Evolutionary conservation across 1,140 invertebrate species (phyloP), one percentile per base, ranked within the genome.

Genomic region (Listronotus bonariensis): DNA sequence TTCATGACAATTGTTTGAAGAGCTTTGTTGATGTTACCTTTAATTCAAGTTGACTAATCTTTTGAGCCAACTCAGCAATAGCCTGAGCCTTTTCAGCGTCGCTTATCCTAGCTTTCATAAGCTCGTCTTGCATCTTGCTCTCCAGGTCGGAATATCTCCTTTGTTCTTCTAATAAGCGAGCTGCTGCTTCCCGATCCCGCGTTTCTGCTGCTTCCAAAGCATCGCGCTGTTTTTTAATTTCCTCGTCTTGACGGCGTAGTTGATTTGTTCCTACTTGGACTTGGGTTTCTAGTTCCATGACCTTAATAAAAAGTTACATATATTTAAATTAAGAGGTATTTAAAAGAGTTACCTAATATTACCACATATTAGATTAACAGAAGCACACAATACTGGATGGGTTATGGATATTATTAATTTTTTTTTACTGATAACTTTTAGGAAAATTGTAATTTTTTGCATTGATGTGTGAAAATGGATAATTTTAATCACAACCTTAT

Each of bases 251-350:
- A 31, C 96, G 84, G 26, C 92, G 86, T 60, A 97, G 82, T 76
- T 98, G 95, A 81, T 98, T 98, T 10, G 91, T 92, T 42, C 92
- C 93, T 0, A 98, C 95, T 78, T 98, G 94, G 38, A 96, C 95
- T 79, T 96, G 95, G 1, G 96, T 97, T 78, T 99, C 96, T n/a
- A 98, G 83, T 80, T 99, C 96, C 97, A 99, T 99, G 0, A 97
- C 86, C 83, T 84, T 53, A 38, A 53, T 15, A 12, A 41, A 10
- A 26, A 26, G 20, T 26, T 26, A 26, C 20, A 26, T 26, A 1
- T 26, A 3, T 26, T 26, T 26, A 26, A n/a, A n/a, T n/a, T n/a
- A n/a, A n/a, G n/a, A n/a, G n/a, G n/a, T n/a, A n/a, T n/a, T n/a
- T n/a, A n/a, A n/a, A n/a, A n/a, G n/a, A n/a, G n/a, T n/a, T n/a